Base-by-base conservation (phyloP, 1,140 invertebrate genomes). In the Latrodectus geometricus region DNA sequence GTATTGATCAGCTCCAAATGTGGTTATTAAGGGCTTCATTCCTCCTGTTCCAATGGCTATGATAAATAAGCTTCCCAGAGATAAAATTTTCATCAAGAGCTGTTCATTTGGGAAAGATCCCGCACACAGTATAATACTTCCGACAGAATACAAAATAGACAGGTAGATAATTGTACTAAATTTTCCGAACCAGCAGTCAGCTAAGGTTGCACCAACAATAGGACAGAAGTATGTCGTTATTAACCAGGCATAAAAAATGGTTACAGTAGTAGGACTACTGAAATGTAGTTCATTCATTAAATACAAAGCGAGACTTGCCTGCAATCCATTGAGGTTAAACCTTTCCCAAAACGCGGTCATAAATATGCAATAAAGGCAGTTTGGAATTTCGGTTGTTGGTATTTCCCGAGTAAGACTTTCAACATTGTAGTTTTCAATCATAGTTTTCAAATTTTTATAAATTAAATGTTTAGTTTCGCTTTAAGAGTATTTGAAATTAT, bases 1-100 rank as follows among this genome's bases (percentile, higher is more conserved):
- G 90, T 98, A 98, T 92, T 99, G 98, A 92, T 99, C 98, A 0
- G 97, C 98, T n/a, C 98, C 98, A 91, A 99, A 99, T 0, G 98
- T 96, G 0, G 96, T 94, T 0, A 99, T 97, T 90, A 97, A 99
- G 0, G 98, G 97, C 90, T 99, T 99, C 89, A 99, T 99, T 4
- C 98, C 97, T 15, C 97, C 98, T 0, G 97, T 97, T 0, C 97
- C 97, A 17, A 97, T 82, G 4, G 96, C 96, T 88, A 98, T 96
- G 17, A 98, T 91, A 0, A 89, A 83, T 8, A 92, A 82, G 0
- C 96, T 97, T 12, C 96, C 11, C 11, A 97, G 92, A 4, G 95
- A 94, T 56, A 96, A 11, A n/a, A n/a, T 15, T 72, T 23, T 20
- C 68, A 12, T 72, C 21, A 49, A 52, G 4, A 17, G 14, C 12